phyloP scores from a whole-genome alignment of 2,888 invertebrate species.

The Cinara cedri region DNA sequence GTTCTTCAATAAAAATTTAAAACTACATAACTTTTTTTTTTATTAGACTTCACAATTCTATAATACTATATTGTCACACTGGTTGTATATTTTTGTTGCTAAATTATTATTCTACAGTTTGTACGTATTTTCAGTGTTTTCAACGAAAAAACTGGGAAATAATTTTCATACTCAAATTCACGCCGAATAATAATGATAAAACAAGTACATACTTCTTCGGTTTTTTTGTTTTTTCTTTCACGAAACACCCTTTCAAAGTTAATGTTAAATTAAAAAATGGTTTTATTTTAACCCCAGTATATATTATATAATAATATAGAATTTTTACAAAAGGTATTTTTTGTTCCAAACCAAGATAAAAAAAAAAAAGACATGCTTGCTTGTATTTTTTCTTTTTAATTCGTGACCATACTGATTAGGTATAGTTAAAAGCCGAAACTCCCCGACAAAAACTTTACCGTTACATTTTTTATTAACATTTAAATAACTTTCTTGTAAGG shows the following conservation, averaged over 20 bases:
- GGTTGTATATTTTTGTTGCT: neutral
- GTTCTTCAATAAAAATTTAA: too few species aligned
- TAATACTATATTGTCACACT: too few species aligned
- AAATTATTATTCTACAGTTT: neutral
- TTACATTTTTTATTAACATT: neutral
- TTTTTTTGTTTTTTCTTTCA: too few species aligned
- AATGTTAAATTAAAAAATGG: neutral
- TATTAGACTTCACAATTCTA: too few species aligned
- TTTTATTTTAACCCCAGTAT: neutral
- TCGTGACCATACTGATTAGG: conserved; percentile 4
- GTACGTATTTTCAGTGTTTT: too few species aligned
- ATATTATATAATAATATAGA: neutral
- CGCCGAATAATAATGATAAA: neutral
- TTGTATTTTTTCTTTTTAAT: neutral
- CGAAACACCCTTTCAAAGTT: neutral
- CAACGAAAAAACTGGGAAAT: neutral
- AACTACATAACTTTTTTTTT: too few species aligned
- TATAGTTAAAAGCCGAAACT: neutral
- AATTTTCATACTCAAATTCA: conserved; percentile 9
- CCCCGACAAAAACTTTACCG: neutral
- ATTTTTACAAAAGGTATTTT: conserved; percentile 2
- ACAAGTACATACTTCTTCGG: too few species aligned
- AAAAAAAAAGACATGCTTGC: neutral
- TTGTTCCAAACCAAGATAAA: neutral
- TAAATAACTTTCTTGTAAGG: neutral